Conservation (phyloP, 2,797 vertebrate genomes). For the Amazona ochrocephala region DNA sequence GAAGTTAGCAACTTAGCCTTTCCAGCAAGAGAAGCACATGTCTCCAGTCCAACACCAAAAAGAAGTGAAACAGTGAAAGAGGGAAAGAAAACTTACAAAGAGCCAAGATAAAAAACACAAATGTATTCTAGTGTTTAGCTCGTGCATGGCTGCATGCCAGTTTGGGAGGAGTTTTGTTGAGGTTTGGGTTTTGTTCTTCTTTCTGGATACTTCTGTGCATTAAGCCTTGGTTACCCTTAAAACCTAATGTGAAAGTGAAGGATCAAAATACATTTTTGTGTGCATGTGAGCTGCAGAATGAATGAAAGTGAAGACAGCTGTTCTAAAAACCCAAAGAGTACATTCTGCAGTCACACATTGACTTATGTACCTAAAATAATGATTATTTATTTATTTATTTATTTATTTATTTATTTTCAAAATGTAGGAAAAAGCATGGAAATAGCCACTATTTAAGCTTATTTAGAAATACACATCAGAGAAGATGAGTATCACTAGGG, state of each 20-base stretch:
- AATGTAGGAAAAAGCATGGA: neutral
- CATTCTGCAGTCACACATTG: neutral
- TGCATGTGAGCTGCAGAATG: neutral
- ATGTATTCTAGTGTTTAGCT: neutral
- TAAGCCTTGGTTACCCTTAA: slow-evolving; percentile 13
- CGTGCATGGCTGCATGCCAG: neutral
- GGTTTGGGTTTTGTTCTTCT: neutral
- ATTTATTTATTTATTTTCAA: neutral
- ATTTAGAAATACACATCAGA: slow-evolving; percentile 16
- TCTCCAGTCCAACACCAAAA: neutral
- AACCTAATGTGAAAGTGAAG: neutral
- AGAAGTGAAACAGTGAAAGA: neutral
- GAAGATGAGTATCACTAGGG: neutral
- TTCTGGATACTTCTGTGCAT: neutral
- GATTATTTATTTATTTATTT: neutral
- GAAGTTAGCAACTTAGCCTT: neutral
- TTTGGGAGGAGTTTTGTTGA: neutral
- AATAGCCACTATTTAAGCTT: slow-evolving; percentile 23
- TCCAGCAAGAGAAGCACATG: neutral
- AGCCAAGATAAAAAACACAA: slow-evolving; percentile 3
- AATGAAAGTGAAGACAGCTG: neutral
- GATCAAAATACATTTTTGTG: neutral
- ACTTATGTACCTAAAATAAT: neutral
- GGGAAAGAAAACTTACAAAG: neutral
- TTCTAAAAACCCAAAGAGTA: neutral